These are phyloP conservation scores for Ifrita kowaldi DNA, from an alignment of 2,113 vertebrate genomes.

Conservation along the genomic window DNA sequence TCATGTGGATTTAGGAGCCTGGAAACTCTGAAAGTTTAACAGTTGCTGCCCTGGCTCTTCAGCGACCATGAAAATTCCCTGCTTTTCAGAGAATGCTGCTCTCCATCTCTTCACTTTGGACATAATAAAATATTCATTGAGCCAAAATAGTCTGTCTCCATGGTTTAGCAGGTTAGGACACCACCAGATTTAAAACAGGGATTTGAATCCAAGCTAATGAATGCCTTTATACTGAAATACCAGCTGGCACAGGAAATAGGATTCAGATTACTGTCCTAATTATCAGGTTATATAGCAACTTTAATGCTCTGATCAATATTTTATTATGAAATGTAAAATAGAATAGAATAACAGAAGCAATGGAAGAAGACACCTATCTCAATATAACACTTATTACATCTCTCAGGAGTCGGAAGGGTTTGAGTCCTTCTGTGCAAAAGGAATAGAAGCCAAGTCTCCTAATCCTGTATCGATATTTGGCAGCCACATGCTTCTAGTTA, in stretches of 20 bases:
- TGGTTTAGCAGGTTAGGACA: not conserved
- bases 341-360: not conserved
- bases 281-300: not conserved
- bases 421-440: not conserved
- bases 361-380: not conserved
- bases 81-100: not conserved
- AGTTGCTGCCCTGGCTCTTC: not conserved
- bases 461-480: not conserved
- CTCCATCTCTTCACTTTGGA: not conserved
- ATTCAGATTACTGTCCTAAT: not conserved
- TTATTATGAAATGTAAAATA: slow-evolving; percentile 14
- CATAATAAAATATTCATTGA: slow-evolving; percentile 43
- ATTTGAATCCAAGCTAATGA: not conserved
- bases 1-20: not conserved
- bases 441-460: not conserved
- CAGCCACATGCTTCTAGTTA: not conserved
- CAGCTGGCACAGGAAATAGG: not conserved
- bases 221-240: not conserved
- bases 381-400: not conserved
- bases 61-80: not conserved
- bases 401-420: not conserved
- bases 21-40: not conserved
- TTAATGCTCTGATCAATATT: slow-evolving; percentile 45
- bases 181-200: not conserved
- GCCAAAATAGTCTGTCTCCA: not conserved